These are phyloP conservation scores for Serranus cabrilla DNA, from an alignment of 2,797 vertebrate genomes.

Conservation along the genomic window DNA sequence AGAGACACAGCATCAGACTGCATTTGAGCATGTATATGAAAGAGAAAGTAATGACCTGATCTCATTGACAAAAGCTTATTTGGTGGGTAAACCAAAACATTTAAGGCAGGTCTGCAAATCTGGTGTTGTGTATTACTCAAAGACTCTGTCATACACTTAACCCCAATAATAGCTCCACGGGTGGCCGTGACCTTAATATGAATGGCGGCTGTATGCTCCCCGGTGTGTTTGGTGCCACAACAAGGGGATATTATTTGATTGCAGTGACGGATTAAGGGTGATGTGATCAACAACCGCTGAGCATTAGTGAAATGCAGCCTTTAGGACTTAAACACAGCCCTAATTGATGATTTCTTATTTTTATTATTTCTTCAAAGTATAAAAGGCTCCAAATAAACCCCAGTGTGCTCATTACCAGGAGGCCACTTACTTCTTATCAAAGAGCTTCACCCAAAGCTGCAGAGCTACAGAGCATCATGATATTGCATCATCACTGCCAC, in stretches of 20 bases:
- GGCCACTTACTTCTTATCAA: slow-evolving; percentile 46
- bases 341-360: not conserved
- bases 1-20: not conserved
- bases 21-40: not conserved
- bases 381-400: slow-evolving; percentile 39
- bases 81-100: slow-evolving; percentile 36
- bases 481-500: slow-evolving; percentile 18
- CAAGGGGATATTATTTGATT: slow-evolving; percentile 48
- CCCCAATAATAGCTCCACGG: slow-evolving; percentile 71
- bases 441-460: slow-evolving; percentile 33
- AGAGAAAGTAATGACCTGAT: not conserved
- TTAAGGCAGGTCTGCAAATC: slow-evolving; percentile 47
- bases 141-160: slow-evolving; percentile 75
- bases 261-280: slow-evolving; percentile 48
- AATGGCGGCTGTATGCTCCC: slow-evolving; percentile 49
- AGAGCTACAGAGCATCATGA: slow-evolving; percentile 41
- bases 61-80: slow-evolving; percentile 25
- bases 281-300: slow-evolving; percentile 46
- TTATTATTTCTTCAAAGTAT: slow-evolving; percentile 35
- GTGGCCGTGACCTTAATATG: slow-evolving; percentile 72
- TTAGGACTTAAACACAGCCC: slow-evolving; percentile 4
- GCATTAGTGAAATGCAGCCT: slow-evolving; percentile 37
- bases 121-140: slow-evolving; percentile 56
- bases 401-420: slow-evolving; percentile 9
- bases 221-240: slow-evolving; percentile 27